Evolutionary conservation across 2,888 invertebrate species (phyloP).

Genomic region (Neoitamus cyanurus): DNA sequence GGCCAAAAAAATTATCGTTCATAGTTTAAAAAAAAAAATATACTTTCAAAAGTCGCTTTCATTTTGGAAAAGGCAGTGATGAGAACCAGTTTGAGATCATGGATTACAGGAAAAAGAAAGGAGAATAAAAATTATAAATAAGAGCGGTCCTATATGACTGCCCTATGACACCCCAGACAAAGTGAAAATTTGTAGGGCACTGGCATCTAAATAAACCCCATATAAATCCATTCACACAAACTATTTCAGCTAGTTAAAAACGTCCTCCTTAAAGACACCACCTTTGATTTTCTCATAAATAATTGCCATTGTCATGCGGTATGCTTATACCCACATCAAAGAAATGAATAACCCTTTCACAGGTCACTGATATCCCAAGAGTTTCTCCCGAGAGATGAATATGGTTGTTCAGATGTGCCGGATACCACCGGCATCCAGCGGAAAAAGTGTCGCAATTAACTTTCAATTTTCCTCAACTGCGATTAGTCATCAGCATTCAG

Average conservation of each 20-base stretch:
- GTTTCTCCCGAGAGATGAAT: background rate
- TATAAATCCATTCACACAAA: no score
- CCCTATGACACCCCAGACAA: no score
- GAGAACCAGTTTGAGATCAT: no score
- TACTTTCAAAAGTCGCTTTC: no score
- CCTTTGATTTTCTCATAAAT: background rate
- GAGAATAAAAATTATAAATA: no score
- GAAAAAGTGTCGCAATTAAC: background rate
- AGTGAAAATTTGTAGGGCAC: no score
- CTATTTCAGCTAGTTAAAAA: background rate
- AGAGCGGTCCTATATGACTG: no score
- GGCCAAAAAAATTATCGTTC: no score
- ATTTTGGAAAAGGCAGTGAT: no score
- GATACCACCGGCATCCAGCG: background rate
- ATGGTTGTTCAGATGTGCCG: background rate
- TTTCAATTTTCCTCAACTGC: background rate
- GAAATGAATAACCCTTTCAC: background rate
- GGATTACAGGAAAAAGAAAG: no score
- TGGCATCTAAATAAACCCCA: no score
- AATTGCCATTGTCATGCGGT: background rate
- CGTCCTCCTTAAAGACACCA: background rate
- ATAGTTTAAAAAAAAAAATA: no score
- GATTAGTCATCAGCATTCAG: background rate
- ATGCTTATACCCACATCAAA: background rate
- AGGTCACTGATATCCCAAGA: background rate